These are phyloP conservation scores for Scylla paramamosain DNA, from an alignment of 1,140 invertebrate species.

Conservation along the genomic window DNA sequence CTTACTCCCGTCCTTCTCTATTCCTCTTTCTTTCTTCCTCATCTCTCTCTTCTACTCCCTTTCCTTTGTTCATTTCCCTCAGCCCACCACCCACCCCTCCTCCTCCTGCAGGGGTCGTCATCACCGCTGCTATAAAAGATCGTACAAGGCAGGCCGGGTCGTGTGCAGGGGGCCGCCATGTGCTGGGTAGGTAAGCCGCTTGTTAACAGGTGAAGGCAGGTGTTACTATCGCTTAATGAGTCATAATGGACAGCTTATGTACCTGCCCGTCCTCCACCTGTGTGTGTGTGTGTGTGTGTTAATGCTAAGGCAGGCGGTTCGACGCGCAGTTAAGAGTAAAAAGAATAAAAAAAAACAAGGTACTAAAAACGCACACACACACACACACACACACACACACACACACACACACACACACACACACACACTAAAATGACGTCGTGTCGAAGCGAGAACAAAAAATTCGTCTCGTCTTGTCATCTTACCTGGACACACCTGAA, in stretches of 20 bases:
- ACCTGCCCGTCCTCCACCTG: neutral
- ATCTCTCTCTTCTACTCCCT: neutral
- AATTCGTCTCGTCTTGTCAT: no score
- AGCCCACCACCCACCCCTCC: neutral
- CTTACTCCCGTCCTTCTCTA: neutral
- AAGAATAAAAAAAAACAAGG: no score
- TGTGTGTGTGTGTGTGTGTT: constrained; percentile 23
- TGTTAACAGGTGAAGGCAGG: constrained; percentile 40
- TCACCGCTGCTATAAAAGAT: constrained; percentile 33
- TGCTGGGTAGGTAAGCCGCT: constrained; percentile 6
- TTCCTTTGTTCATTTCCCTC: neutral
- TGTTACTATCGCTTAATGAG: constrained; percentile 60
- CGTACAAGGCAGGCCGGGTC: neutral
- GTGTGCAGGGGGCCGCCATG: neutral
- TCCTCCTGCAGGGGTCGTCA: constrained; percentile 12
- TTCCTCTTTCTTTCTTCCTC: neutral
- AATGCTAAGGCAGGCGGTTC: neutral
- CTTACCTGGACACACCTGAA: constrained; percentile 1
- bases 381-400: neutral
- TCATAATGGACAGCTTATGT: constrained; percentile 45
- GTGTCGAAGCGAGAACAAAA: no score
- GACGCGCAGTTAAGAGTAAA: no score
- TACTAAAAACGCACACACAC: neutral
- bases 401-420: no score
- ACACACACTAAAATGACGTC: no score